Evolutionary conservation across 2,113 vertebrate species (phyloP).

Genomic region (Dryoscopus gambensis): DNA sequence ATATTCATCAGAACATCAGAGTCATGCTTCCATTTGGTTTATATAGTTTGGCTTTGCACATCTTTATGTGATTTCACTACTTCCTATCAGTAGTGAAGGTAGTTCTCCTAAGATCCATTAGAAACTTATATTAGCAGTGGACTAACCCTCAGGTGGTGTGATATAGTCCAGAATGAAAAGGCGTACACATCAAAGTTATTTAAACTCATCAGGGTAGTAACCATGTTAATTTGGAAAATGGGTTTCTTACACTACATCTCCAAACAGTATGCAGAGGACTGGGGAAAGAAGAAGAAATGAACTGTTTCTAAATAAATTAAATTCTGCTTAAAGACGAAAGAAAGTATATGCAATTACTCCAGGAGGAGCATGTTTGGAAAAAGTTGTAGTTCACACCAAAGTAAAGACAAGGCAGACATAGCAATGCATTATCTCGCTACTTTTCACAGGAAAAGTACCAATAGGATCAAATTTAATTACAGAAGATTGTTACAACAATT

Average conservation of each 20-base stretch:
- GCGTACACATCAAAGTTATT: not conserved
- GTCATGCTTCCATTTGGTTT: not conserved
- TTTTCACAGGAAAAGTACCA: not conserved
- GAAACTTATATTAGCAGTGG: not conserved
- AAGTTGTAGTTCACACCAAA: not conserved
- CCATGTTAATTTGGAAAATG: not conserved
- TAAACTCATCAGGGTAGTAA: not conserved
- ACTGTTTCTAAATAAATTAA: not conserved
- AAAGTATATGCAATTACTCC: not conserved
- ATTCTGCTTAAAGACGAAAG: not conserved
- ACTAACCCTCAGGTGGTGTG: not conserved
- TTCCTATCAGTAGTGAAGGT: not conserved
- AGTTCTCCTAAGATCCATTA: not conserved
- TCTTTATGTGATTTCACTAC: not conserved
- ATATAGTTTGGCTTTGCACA: not conserved
- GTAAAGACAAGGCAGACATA: not conserved
- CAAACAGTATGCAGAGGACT: not conserved
- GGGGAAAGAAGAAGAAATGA: not conserved
- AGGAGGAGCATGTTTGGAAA: not conserved
- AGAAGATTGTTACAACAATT: not conserved
- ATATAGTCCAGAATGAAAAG: not conserved
- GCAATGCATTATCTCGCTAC: not conserved
- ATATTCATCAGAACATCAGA: not conserved
- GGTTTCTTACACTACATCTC: not conserved
- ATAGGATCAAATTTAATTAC: not conserved